phyloP scores from a whole-genome alignment of 2,888 invertebrate species.

The Drosophila prostipennis region DNA sequence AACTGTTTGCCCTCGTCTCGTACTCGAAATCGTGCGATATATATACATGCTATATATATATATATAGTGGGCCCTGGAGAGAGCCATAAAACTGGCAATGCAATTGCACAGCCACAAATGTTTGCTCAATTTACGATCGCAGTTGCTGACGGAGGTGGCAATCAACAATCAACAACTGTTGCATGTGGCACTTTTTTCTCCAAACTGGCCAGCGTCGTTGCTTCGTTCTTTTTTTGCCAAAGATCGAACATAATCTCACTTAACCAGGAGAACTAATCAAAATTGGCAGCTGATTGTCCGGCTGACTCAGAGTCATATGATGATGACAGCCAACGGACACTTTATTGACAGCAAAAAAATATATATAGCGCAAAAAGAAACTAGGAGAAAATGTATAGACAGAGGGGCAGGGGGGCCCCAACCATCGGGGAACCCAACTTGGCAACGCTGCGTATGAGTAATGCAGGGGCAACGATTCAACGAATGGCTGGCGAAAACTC shows the following conservation, averaged over 20 bases:
- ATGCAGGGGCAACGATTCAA: conserved; percentile 28
- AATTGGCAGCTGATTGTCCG: conserved; percentile 74
- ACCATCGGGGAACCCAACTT: conserved; percentile 33
- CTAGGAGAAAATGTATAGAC: not conserved
- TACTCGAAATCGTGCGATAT: conserved; percentile 16
- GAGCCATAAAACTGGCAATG: conserved; percentile 77
- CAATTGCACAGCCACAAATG: conserved; percentile 72
- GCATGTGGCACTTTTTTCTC: conserved; percentile 14
- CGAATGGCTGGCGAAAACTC: conserved; percentile 22
- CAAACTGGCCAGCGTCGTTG: conserved; percentile 60
- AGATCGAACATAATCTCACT: conserved; percentile 40
- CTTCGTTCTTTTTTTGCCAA: conserved; percentile 5
- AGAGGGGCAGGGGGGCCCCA: conserved; percentile 5
- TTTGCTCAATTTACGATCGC: conserved; percentile 77
- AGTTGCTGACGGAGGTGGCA: conserved; percentile 44
- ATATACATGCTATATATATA: not conserved
- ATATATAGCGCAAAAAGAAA: not conserved
- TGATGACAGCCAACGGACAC: conserved; percentile 67
- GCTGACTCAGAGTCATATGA: conserved; percentile 66
- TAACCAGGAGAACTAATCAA: conserved; percentile 54
- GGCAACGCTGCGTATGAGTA: conserved; percentile 65
- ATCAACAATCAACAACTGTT: conserved; percentile 39
- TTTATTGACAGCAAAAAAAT: conserved; percentile 50
- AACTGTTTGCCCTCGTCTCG: conserved; percentile 67
- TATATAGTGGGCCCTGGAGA: conserved; percentile 41